Percentiles rank a stretch among this genome's conserved stretches.
Evolutionary conservation across 2,113 vertebrate species (phyloP).

Genomic region (Percopsis transmontana): DNA sequence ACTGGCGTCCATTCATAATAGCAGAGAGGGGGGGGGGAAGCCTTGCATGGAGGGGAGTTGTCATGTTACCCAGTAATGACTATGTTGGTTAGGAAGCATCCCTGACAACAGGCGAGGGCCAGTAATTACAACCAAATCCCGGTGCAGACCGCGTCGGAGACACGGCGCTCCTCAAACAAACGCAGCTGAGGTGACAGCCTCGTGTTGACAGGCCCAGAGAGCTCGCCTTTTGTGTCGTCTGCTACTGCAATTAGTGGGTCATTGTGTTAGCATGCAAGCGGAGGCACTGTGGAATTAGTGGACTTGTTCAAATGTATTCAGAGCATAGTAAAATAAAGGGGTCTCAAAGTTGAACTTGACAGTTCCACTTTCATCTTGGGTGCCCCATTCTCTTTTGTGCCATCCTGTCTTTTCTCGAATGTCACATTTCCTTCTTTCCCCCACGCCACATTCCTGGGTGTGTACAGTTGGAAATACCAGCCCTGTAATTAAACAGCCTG

Average conservation of each 20-base stretch:
- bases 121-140: constrained; percentile 78
- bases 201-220: constrained; percentile 50
- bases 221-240: constrained; percentile 60
- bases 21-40: constrained; percentile 17
- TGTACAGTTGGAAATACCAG: not conserved
- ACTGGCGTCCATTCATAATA: constrained; percentile 67
- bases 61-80: constrained; percentile 78
- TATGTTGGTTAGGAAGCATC: constrained; percentile 74
- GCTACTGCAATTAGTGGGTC: constrained; percentile 72
- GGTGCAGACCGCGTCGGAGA: constrained; percentile 66
- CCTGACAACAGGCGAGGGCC: constrained; percentile 75
- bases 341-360: constrained; percentile 32
- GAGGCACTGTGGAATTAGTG: constrained; percentile 54
- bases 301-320: constrained; percentile 54
- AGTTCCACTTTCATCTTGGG: constrained; percentile 20
- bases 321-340: constrained; percentile 25
- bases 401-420: constrained; percentile 3
- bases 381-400: not conserved
- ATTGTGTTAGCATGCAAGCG: constrained; percentile 71
- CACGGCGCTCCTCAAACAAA: constrained; percentile 56
- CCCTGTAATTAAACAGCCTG: not conserved
- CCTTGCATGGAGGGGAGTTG: constrained; percentile 74
- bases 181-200: constrained; percentile 69
- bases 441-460: constrained; percentile 1
- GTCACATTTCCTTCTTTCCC: constrained; percentile 1